phyloP scores from a whole-genome alignment of 1,140 invertebrate species.

The Bathynomus jamesi region DNA sequence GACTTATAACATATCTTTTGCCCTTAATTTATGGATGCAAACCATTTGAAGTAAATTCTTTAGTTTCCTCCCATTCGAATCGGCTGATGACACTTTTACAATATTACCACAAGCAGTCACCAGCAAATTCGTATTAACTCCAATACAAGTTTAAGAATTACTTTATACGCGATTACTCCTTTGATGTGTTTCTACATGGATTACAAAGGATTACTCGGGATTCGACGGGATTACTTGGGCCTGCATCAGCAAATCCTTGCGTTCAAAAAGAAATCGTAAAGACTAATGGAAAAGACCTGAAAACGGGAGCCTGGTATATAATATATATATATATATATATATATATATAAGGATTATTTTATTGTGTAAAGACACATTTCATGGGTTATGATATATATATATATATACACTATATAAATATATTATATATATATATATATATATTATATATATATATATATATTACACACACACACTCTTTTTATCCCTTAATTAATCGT shows the following conservation, averaged over 20 bases:
- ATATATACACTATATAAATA: neutral
- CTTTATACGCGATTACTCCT: neutral
- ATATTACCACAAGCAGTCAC: no score
- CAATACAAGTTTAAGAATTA: neutral
- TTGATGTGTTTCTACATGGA: neutral
- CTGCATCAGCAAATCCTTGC: neutral
- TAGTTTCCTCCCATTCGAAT: no score
- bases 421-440: neutral
- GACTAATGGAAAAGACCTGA: neutral
- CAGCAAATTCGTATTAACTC: neutral
- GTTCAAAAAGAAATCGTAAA: neutral
- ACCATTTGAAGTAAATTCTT: no score
- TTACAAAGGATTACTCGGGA: neutral
- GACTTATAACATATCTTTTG: no score
- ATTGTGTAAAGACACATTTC: neutral
- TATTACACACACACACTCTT: no score
- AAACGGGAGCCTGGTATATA: neutral
- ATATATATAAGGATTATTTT: neutral
- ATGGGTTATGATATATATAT: neutral
- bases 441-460: neutral
- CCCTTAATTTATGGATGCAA: no score
- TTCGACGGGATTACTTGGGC: neutral
- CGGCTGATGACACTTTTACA: no score
- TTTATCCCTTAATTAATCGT: no score
- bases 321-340: conserved; percentile 3